Percentiles rank a stretch among this genome's conserved stretches.
Conservation (phyloP, 2,888 invertebrate genomes). For the Drosophila nigricruria region DNA sequence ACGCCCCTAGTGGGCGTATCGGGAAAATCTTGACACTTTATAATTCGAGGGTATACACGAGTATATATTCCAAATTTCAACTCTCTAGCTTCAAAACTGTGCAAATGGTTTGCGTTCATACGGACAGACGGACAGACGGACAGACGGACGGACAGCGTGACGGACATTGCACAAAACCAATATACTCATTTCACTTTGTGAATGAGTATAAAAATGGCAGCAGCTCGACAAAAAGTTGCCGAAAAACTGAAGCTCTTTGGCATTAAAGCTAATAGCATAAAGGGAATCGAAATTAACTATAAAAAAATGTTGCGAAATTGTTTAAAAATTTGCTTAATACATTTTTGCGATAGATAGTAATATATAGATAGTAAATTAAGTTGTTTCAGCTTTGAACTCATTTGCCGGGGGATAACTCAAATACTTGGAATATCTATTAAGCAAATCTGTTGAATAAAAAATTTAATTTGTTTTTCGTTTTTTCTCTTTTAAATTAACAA, state of each 20-base stretch:
- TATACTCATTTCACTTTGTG: too few species aligned
- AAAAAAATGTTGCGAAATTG: background rate
- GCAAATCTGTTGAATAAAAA: conserved; percentile 27
- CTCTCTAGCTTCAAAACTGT: too few species aligned
- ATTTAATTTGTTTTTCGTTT: conserved; percentile 29
- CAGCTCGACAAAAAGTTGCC: background rate
- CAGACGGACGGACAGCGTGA: too few species aligned
- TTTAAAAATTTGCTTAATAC: background rate
- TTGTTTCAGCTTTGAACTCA: conserved; percentile 4
- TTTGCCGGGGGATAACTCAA: background rate
- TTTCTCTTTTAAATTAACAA: conserved; percentile 40
- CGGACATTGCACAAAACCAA: too few species aligned
- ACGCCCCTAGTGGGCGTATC: too few species aligned
- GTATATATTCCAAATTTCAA: too few species aligned
- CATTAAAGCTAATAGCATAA: conserved; percentile 11
- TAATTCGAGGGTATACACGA: too few species aligned
- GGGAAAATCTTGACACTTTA: too few species aligned
- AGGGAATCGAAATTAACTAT: background rate
- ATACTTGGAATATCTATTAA: conserved; percentile 22
- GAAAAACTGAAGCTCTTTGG: conserved; percentile 8
- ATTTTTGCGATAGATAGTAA: background rate
- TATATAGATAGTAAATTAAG: conserved; percentile 4
- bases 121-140: too few species aligned
- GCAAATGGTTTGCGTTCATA: too few species aligned
- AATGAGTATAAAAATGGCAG: background rate